Evolutionary conservation across 2,113 vertebrate species (phyloP).

Genomic region (Zapus hudsonius): DNA sequence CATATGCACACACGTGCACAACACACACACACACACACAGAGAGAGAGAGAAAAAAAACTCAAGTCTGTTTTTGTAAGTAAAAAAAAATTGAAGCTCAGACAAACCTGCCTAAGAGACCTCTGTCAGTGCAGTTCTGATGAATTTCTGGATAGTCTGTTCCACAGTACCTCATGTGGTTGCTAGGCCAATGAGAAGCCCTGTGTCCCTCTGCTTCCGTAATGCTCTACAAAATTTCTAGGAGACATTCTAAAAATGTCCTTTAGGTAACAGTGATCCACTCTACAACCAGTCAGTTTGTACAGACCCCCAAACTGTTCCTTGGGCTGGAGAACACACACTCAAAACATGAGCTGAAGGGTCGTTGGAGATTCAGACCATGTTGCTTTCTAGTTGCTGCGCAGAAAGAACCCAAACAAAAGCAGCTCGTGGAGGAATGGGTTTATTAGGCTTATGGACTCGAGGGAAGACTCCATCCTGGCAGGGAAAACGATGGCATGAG

Average conservation of each 20-base stretch:
- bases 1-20: too few relatives aligned
- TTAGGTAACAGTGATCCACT: neutral
- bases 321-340: neutral
- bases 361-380: neutral
- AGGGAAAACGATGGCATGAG: too few relatives aligned
- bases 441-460: too few relatives aligned
- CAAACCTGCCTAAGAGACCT: neutral
- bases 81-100: neutral
- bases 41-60: too few relatives aligned
- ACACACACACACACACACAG: too few relatives aligned
- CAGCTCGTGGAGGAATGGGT: too few relatives aligned
- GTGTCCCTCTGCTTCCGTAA: neutral
- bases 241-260: neutral
- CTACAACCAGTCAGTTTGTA: neutral
- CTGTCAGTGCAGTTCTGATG: neutral
- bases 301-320: neutral
- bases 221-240: neutral
- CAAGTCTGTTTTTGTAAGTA: too few relatives aligned
- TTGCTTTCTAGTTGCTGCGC: too few relatives aligned
- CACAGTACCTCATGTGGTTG: neutral
- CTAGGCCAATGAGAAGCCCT: neutral
- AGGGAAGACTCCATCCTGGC: too few relatives aligned
- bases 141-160: neutral
- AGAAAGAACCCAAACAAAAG: too few relatives aligned
- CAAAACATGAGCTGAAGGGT: neutral